Evolutionary conservation across 2,113 vertebrate species (phyloP), one percentile per base, ranked within the genome.

Genomic region (Rhipidura dahli): DNA sequence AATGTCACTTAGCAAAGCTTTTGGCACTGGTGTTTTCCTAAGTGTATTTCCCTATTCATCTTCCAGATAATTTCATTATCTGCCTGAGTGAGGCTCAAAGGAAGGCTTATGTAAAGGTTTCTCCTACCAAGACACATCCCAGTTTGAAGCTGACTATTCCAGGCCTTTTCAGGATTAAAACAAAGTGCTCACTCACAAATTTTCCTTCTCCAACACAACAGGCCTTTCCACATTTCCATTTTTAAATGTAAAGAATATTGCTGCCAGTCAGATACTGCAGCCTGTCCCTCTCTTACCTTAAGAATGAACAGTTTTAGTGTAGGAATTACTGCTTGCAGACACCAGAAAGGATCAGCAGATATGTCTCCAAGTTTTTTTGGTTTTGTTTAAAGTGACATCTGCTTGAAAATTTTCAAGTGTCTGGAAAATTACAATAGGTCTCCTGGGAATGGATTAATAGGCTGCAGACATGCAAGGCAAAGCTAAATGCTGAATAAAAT

Each of bases 371-470:
- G 71, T 45, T 79, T 69, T 87, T 91, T 61, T 28, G 10, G 22
- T 81, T 94, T 95, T 94, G 44, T 73, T 94, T 84, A 63, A 97
- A 88, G 85, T 83, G 85, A 83, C 85, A 96, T 83, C 94, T 97
- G 92, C 90, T 88, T 73, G 71, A 93, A 95, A 93, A 83, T 83
- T 70, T 87, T 93, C 92, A 94, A 51, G 75, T 86, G 88, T 75
- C 88, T 95, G 64, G 88, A 93, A 96, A 94, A 83, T 88, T 88
- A 73, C 75, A 93, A 47, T 92, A 90, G 68, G 26, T 76, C 84
- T 91, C 81, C 33, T 42, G 70, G 78, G 88, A 90, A 61, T 40
- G 54, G 72, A 90, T 96, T 95, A 95, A 90, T 92, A 88, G 92
- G 63, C 68, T 47, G 3, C 83, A 86, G 79, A 88, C 71, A 88